Evolutionary conservation across 2,888 invertebrate genomes (phyloP).

Genomic region (Aleiodes leptofemur): DNA sequence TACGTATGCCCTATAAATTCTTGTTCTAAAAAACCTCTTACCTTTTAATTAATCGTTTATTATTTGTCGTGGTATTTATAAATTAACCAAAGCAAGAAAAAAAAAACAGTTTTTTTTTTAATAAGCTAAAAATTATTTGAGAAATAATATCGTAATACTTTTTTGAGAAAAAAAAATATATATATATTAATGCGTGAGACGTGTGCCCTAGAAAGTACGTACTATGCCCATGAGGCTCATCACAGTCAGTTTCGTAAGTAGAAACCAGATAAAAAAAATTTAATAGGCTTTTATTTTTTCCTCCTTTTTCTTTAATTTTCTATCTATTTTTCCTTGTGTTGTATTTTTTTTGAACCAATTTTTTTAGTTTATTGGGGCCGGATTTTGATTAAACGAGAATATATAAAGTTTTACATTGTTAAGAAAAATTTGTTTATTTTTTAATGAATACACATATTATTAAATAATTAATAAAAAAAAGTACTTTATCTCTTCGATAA

Average conservation of each 20-base stretch:
- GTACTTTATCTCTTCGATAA: too few relatives aligned
- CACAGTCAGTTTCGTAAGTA: conserved; percentile 75
- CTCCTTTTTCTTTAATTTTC: conserved; percentile 37
- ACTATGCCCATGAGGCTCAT: conserved; percentile 73
- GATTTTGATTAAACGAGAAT: conserved; percentile 66
- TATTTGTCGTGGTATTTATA: conserved; percentile 64
- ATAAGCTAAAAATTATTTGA: conserved; percentile 66
- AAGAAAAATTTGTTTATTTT: conserved; percentile 2
- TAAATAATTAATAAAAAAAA: conserved; percentile 13
- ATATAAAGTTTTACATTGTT: background rate
- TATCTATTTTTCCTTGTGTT: conserved; percentile 54
- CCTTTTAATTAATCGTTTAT: conserved; percentile 57
- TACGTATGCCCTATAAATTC: conserved; percentile 66
- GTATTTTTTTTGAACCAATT: conserved; percentile 18
- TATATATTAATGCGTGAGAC: conserved; percentile 72
- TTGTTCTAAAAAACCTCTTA: conserved; percentile 53
- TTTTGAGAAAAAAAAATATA: conserved; percentile 7
- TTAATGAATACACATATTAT: background rate
- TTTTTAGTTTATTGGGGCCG: conserved; percentile 62
- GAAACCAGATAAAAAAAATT: conserved; percentile 65
- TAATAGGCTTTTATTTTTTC: conserved; percentile 66
- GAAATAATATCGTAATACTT: conserved; percentile 54
- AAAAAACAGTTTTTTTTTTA: conserved; percentile 53
- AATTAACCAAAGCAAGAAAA: too few relatives aligned
- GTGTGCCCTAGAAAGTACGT: conserved; percentile 75